Percentiles rank a stretch among this genome's conserved stretches.
Evolutionary conservation across 2,888 invertebrate genomes (phyloP).

Genomic region (Scaptodrosophila latifasciaeformis): DNA sequence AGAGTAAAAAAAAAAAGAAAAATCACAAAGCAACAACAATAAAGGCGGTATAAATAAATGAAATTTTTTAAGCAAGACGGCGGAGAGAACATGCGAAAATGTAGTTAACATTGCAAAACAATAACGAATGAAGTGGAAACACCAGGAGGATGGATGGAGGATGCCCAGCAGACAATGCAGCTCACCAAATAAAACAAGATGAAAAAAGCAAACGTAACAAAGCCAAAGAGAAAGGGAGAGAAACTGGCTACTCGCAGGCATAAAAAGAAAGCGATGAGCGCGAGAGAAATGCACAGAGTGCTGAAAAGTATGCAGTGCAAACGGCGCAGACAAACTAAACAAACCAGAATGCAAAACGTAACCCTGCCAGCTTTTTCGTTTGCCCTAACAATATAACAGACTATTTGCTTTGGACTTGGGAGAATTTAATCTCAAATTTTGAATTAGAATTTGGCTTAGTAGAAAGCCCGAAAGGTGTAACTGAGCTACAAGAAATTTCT

Average conservation of each 20-base stretch:
- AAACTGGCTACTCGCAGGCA: conserved; percentile 5
- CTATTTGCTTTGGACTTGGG: too few species aligned
- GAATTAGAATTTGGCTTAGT: too few species aligned
- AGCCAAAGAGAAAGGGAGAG: conserved; percentile 20
- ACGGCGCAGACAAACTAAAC: conserved; percentile 33
- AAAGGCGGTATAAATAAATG: conserved; percentile 32
- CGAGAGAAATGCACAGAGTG: conserved; percentile 17
- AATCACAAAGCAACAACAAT: not conserved
- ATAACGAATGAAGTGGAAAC: conserved; percentile 4
- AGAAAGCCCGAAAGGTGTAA: too few species aligned
- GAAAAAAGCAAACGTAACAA: too few species aligned
- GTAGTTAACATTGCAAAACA: conserved; percentile 55
- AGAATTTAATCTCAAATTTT: too few species aligned
- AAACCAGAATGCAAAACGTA: conserved; percentile 20
- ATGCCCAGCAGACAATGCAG: not conserved
- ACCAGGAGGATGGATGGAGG: not conserved
- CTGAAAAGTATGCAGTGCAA: conserved; percentile 56
- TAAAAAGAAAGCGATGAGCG: conserved; percentile 6
- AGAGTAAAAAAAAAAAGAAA: not conserved
- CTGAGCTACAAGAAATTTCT: too few species aligned
- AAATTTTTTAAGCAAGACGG: conserved; percentile 30
- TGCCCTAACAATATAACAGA: too few species aligned
- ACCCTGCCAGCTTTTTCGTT: too few species aligned
- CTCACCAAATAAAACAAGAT: not conserved
- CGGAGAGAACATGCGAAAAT: conserved; percentile 46